Base-by-base conservation (phyloP, 2,113 vertebrate species). In the Pyrgilauda ruficollis region DNA sequence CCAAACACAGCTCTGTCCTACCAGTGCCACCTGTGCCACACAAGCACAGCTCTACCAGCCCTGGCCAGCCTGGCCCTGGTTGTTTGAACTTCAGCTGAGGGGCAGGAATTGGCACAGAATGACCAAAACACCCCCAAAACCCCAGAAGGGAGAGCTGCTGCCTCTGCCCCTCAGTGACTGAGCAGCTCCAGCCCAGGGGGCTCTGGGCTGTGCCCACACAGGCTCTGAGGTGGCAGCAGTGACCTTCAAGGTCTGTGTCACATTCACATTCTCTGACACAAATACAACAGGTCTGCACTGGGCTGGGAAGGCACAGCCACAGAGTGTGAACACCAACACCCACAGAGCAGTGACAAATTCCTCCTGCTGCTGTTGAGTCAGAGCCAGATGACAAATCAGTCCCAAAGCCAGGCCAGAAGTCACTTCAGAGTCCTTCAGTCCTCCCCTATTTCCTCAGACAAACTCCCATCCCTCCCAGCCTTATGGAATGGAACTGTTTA, bases 1-100 rank as follows among this genome's bases (percentile, higher is more conserved):
- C 4, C 64, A 12, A 11, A 5, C 31, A n/a, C 20, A 28, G 14
- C 22, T 2, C 1, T 27, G 9, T 1, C 47, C 46, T 28, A 11
- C 43, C 46, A 47, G 46, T 47, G 46, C 21, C 46, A 47, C 46
- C 46, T 19, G 20, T 47, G 46, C 46, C 41, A 33, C 46, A 37
- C 46, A 21, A 22, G 46, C 44, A 47, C 46, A 47, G 46, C 20
- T 22, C 46, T 46, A 50, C 15, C 49, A 53, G 30, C 30, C 52
- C 30, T 56, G 53, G 53, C 31, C 30, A 56, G 5, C 12, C 53
- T 55, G 53, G 19, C 30, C 20, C 31, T 56, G 55, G 12, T 33
- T 56, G 14, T 56, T 14, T 56, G 31, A 56, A 22, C 55, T 56
- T 56, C 8, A 33, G 31, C 3, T 56, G 20, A 33, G 20, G 55